Conservation (phyloP, 1,140 invertebrate species). For the Ctenoplectra terminalis region DNA sequence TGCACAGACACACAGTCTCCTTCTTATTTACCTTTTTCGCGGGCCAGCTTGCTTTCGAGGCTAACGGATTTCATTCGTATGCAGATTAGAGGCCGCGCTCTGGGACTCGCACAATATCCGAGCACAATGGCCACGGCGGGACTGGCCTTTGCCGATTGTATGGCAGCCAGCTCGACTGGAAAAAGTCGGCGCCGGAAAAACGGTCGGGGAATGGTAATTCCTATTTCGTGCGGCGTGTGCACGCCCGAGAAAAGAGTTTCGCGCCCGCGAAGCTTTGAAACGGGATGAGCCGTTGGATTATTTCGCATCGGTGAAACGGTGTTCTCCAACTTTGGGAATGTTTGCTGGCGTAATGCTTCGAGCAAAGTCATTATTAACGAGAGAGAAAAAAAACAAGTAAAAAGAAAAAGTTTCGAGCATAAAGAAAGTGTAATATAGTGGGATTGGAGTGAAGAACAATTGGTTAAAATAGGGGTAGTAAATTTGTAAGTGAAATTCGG, state of each 20-base stretch:
- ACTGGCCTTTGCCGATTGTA: constrained; percentile 31
- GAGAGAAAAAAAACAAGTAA: too few species aligned
- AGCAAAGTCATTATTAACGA: too few species aligned
- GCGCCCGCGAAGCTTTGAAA: too few species aligned
- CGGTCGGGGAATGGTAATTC: constrained; percentile 21
- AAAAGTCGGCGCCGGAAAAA: constrained; percentile 37
- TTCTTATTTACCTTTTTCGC: constrained; percentile 28
- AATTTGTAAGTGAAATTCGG: too few species aligned
- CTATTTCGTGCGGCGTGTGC: not conserved
- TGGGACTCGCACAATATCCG: not conserved
- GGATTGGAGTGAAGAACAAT: too few species aligned
- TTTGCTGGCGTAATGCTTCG: too few species aligned
- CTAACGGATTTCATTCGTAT: constrained; percentile 52
- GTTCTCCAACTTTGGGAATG: too few species aligned
- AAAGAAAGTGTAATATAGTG: too few species aligned
- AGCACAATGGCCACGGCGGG: not conserved
- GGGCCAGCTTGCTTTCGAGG: not conserved
- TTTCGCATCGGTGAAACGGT: too few species aligned
- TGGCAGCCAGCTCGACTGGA: constrained; percentile 27
- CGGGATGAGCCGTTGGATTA: too few species aligned
- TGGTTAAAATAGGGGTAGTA: too few species aligned
- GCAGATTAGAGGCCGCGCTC: constrained; percentile 28
- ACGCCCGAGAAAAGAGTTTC: not conserved
- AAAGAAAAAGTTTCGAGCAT: too few species aligned
- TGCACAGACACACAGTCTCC: not conserved